phyloP scores from a whole-genome alignment of 1,140 invertebrate species.

The Drosophila pandora region DNA sequence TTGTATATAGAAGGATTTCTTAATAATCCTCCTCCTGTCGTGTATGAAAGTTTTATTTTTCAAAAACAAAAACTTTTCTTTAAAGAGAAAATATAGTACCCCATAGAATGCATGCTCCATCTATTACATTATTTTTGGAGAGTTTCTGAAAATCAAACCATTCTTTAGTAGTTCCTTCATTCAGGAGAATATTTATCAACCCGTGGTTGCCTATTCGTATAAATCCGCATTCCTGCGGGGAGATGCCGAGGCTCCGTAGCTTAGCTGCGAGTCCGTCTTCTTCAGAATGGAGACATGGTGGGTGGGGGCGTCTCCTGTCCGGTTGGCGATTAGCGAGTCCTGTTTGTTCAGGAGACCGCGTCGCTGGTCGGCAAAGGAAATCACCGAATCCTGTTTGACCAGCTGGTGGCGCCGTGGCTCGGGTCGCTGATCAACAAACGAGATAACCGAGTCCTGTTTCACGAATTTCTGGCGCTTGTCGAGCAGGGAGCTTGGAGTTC shows the following conservation, averaged over 20 bases:
- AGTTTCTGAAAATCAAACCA: neutral
- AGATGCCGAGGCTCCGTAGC: conserved; percentile 61
- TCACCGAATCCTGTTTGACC: conserved; percentile 83
- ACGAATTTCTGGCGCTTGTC: conserved; percentile 81
- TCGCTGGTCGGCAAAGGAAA: conserved; percentile 82
- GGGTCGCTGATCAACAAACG: conserved; percentile 81
- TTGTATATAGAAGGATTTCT: too few species aligned
- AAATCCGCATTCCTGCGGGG: conserved; percentile 76
- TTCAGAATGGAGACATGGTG: conserved; percentile 83
- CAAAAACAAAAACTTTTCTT: neutral
- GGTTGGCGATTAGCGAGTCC: conserved; percentile 78
- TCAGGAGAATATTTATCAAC: conserved; percentile 25
- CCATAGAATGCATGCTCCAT: neutral
- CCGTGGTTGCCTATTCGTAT: conserved; percentile 57
- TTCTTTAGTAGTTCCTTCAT: conserved; percentile 5
- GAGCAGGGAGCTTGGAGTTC: conserved; percentile 45
- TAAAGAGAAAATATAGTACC: neutral
- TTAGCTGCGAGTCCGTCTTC: conserved; percentile 81
- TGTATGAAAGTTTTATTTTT: too few species aligned
- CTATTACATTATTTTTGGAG: too few species aligned
- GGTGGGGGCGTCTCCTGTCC: conserved; percentile 70
- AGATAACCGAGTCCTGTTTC: conserved; percentile 83
- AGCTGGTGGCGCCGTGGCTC: conserved; percentile 78
- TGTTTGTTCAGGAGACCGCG: conserved; percentile 78
- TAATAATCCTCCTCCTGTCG: too few species aligned